Percentiles rank a stretch among this genome's conserved stretches.
phyloP scores from a whole-genome alignment of 2,113 vertebrate genomes.

The Stegastes partitus region DNA sequence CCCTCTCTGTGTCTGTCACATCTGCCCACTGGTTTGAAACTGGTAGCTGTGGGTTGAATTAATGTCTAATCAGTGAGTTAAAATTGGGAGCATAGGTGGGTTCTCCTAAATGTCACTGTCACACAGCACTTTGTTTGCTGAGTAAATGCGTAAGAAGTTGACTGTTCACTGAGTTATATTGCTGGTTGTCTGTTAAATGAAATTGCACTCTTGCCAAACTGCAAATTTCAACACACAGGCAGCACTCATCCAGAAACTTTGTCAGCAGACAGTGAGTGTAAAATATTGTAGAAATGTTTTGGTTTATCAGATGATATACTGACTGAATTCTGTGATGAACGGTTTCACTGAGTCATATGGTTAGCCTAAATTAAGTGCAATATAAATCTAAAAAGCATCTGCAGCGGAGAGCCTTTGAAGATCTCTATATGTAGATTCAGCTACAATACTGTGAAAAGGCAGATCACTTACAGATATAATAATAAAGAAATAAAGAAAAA shows the following conservation, averaged over 20 bases:
- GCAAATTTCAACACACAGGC: background rate
- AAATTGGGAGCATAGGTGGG: conserved; percentile 68
- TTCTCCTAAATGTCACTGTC: conserved; percentile 47
- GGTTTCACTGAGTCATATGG: conserved; percentile 49
- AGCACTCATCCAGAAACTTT: background rate
- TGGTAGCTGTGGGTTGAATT: conserved; percentile 68
- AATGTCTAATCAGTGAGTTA: conserved; percentile 49
- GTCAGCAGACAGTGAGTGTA: background rate
- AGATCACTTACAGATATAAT: no score
- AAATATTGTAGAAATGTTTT: conserved; percentile 3
- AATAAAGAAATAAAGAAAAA: no score
- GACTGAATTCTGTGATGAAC: conserved; percentile 3
- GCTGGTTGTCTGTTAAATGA: conserved; percentile 2
- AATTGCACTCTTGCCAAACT: background rate
- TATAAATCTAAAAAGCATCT: background rate
- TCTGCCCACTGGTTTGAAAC: conserved; percentile 80
- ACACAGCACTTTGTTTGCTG: conserved; percentile 11
- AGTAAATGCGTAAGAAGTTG: conserved; percentile 17
- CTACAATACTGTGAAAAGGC: no score
- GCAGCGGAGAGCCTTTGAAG: background rate
- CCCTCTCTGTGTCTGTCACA: conserved; percentile 67
- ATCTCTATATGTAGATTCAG: background rate
- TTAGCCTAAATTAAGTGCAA: conserved; percentile 8
- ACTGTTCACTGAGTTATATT: conserved; percentile 7
- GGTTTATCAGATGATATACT: background rate